A percentile compares a stretch with the other conserved stretches of the same genome.
These are phyloP conservation scores for Phasianus colchicus DNA, from an alignment of 2,113 vertebrate genomes.

Conservation along the genomic window DNA sequence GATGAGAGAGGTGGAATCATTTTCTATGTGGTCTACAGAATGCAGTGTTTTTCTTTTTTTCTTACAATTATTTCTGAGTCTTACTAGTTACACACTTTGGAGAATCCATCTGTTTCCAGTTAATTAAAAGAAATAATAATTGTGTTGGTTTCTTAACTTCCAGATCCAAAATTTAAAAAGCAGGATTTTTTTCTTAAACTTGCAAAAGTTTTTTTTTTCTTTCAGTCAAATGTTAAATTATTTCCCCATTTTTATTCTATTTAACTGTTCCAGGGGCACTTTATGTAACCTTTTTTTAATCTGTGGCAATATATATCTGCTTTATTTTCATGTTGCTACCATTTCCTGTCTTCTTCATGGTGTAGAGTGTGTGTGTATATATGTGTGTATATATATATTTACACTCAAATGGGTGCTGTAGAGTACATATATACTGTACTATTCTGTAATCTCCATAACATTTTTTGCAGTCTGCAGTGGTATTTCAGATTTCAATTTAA, in stretches of 20 bases:
- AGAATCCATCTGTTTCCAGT: not conserved
- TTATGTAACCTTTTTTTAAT: not conserved
- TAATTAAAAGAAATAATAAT: not conserved
- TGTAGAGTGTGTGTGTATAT: not conserved
- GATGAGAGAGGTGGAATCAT: no score
- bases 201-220: not conserved
- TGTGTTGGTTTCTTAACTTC: not conserved
- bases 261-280: not conserved
- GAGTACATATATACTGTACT: not conserved
- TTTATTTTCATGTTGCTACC: not conserved
- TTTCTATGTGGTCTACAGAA: not conserved
- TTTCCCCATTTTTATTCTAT: not conserved
- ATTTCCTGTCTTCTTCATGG: not conserved
- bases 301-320: not conserved
- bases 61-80: not conserved
- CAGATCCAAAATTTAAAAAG: not conserved
- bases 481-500: not conserved
- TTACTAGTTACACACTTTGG: not conserved
- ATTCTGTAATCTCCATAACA: not conserved
- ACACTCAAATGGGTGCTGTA: no score
- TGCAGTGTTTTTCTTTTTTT: not conserved
- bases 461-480: not conserved
- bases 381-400: fast-evolving
- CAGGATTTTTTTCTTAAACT: not conserved
- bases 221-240: not conserved